Evolutionary conservation across 1,140 invertebrate genomes (phyloP), one percentile per base, ranked within the genome.

Genomic region (Drosophila cardini): DNA sequence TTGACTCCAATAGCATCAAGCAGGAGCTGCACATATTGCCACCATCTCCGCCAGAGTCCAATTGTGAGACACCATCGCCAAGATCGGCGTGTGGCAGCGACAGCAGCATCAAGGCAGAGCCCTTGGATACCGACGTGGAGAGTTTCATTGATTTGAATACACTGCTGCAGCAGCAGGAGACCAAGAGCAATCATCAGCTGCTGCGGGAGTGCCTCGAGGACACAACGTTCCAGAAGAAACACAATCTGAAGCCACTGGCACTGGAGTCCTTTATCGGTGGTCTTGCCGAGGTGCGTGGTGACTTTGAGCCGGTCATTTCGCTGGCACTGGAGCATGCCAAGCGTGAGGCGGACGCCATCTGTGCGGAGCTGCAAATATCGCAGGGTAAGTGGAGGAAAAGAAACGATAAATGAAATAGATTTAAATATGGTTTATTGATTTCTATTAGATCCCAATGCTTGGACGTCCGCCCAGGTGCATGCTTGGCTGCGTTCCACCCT

Each of bases 401-500:
- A n/a, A 32, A 21, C 10, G 18, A 0, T 4, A 26, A 4, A 2
- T 26, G 4, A 26, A 26, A 26, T 26, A n/a, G 21, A 26, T 30
- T 30, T 30, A 8, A 13, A 18, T 18, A 13, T 38, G 43, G 34
- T 1, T 34, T 4, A 58, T 16, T 4, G 1, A 8, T 10, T 16
- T 26, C n/a, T 46, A 1, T 4, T 63, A 98, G 97, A 98, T 94
- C 97, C 97, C 42, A 94, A 94, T 82, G 94, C 95, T 70, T 99
- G 98, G 98, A 96, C 95, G 63, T 93, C 94, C 6, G 94, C 94
- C 40, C 96, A 98, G 84, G 97, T 98, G 4, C 95, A 96, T 48
- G 94, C 96, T 0, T 98, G 97, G 97, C 94, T 98, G 18, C 94
- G 96, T 86, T 98, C 96, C 95, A 97, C 96, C 56, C 94, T 96